Conservation (phyloP, 2,888 invertebrate species). For the Tinea trinotella region DNA sequence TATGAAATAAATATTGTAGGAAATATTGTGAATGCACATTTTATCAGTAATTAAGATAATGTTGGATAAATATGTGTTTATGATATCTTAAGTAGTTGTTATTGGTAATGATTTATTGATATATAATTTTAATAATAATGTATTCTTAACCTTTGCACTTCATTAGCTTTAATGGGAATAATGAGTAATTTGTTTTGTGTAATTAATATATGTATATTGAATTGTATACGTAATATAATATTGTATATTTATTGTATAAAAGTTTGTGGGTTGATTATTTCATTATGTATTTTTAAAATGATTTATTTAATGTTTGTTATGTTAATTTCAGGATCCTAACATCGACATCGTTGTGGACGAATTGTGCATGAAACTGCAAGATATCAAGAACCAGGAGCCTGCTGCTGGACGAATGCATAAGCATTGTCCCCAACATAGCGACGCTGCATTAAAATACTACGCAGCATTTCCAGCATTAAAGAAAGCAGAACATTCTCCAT, state of each 20-base stretch:
- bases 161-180: no score
- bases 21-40: neutral
- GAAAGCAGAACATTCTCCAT: slow-evolving; percentile 58
- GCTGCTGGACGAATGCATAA: slow-evolving; percentile 51
- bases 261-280: no score
- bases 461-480: slow-evolving; percentile 82
- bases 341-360: slow-evolving; percentile 88
- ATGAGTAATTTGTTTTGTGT: no score
- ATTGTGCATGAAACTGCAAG: slow-evolving; percentile 83
- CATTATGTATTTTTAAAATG: no score
- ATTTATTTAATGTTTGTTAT: no score
- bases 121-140: no score
- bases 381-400: slow-evolving; percentile 68
- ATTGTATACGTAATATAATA: no score
- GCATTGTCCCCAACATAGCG: slow-evolving; percentile 68
- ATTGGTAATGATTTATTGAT: neutral
- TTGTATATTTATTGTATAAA: no score
- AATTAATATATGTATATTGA: no score
- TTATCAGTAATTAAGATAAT: slow-evolving; percentile 2
- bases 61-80: neutral
- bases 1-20: neutral
- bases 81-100: neutral
- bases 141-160: no score
- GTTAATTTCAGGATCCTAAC: slow-evolving; percentile 78
- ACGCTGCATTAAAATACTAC: slow-evolving; percentile 82